Percentiles rank a stretch among this genome's conserved stretches.
Evolutionary conservation across 2,888 invertebrate genomes (phyloP).

Genomic region (Drosophila niveifrons): DNA sequence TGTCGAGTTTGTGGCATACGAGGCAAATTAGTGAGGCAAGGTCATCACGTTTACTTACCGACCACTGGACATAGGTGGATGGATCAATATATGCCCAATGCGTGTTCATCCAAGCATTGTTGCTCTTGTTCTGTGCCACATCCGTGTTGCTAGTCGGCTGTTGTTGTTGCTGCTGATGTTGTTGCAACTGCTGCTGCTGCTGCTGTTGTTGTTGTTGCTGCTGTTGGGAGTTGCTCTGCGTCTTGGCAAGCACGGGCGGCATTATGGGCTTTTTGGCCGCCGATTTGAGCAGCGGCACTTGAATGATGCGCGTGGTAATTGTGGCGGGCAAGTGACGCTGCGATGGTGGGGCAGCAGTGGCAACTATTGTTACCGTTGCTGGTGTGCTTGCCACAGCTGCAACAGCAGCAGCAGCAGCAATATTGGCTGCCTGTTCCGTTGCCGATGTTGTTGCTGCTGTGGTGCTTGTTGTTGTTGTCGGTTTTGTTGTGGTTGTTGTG

Average conservation of each 20-base stretch:
- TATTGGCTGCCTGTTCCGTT: neutral
- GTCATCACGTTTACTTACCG: slow-evolving; percentile 86
- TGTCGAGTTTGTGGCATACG: neutral
- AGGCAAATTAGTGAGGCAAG: slow-evolving; percentile 19
- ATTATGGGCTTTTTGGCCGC: slow-evolving; percentile 87
- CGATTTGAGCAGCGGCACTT: slow-evolving; percentile 84
- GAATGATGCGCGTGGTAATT: slow-evolving; percentile 83
- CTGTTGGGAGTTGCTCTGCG: slow-evolving; percentile 61
- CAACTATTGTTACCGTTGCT: slow-evolving; percentile 29
- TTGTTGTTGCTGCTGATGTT: slow-evolving; percentile 37
- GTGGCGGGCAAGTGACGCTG: slow-evolving; percentile 43
- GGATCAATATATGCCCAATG: slow-evolving; percentile 89
- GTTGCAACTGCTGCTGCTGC: slow-evolving; percentile 29
- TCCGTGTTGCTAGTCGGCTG: slow-evolving; percentile 27
- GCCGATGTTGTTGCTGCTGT: slow-evolving; percentile 12
- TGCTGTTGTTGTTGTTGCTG: slow-evolving; percentile 35
- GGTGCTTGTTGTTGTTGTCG: slow-evolving; percentile 8
- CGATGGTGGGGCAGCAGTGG: slow-evolving; percentile 36
- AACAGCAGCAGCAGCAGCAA: neutral
- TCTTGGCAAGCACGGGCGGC: slow-evolving; percentile 83
- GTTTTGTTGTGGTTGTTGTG: slow-evolving; percentile 14
- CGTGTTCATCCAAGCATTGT: slow-evolving; percentile 87
- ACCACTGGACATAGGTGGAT: slow-evolving; percentile 89
- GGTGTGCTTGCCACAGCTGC: slow-evolving; percentile 7
- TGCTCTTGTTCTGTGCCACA: slow-evolving; percentile 75